Base-by-base conservation (phyloP, 1,140 invertebrate species). In the Elymnias hypermnestra region DNA sequence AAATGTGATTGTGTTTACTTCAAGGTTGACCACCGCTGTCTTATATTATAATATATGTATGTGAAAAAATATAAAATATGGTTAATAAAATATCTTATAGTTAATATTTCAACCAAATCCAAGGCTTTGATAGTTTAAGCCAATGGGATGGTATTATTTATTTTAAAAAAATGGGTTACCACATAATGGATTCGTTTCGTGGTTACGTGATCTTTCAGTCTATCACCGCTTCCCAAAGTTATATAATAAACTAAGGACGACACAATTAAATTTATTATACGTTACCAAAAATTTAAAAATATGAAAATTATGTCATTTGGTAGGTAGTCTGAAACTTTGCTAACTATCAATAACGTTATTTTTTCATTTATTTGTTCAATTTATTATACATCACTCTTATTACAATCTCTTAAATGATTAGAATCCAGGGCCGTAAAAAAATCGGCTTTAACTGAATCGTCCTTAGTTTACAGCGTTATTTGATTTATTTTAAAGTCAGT, bases 171-270 rank as follows among this genome's bases (percentile, higher is more conserved):
- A 3, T 23, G 13, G n/a, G 28, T 41, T 29, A 41, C 8, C 12
- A 7, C 14, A 6, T 9, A 25, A 36, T 36, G 42, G 0, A 10
- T n/a, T 10, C 7, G 25, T 13, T 10, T 14, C 5, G 8, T 12
- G 10, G 14, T 43, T 43, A 35, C 2, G 12, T 43, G 29, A 5
- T 31, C 6, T 31, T 33, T 35, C 8, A 35, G 29, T 22, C 33
- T 13, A 29, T 28, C 9, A 48, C 45, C 45, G 45, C 45, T 48
- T n/a, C 45, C 45, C 45, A 33, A 12, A 48, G 14, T 43, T 15
- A 10, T 17, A 0, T 26, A 10, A 5, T 7, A 23, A 21, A n/a
- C 31, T 5, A 15, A 10, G 29, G 13, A 22, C 41, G 19, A 43
- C 35, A 35, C 41, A 31, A 31, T 33, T 8, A 33, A n/a, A n/a